phyloP scores from a whole-genome alignment of 2,797 vertebrate species.

The Oophaga sylvatica region DNA sequence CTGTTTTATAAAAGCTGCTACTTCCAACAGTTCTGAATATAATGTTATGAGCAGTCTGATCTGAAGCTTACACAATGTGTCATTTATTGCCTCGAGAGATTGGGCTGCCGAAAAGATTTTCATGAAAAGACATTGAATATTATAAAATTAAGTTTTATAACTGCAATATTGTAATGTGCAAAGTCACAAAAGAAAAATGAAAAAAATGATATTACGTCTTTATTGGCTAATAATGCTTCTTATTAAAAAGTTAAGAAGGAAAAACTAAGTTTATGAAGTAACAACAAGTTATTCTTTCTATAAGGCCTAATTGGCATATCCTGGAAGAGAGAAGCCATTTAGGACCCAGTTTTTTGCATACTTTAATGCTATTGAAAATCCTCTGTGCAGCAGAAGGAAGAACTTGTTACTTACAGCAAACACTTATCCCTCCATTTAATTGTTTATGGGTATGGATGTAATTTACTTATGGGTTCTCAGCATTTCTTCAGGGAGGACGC shows the following conservation, averaged over 20 bases:
- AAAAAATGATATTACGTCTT: conserved; percentile 32
- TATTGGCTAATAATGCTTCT: conserved; percentile 35
- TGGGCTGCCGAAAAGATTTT: conserved; percentile 37
- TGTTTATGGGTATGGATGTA: not conserved
- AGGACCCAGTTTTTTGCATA: not conserved
- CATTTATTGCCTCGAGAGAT: conserved; percentile 49
- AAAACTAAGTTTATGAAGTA: conserved; percentile 18
- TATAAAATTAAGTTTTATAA: conserved; percentile 48
- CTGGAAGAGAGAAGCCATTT: not conserved
- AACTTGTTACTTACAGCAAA: not conserved
- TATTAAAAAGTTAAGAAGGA: conserved; percentile 34
- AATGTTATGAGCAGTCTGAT: conserved; percentile 50
- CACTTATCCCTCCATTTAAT: not conserved
- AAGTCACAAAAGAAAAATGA: not conserved
- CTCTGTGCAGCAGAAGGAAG: not conserved
- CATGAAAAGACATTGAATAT: conserved; percentile 36
- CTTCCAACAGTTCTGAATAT: conserved; percentile 23
- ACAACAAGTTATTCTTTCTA: conserved; percentile 21
- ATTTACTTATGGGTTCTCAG: not conserved
- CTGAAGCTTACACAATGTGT: conserved; percentile 48
- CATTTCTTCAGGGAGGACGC: not conserved
- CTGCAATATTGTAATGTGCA: conserved; percentile 31
- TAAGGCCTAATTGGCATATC: not conserved
- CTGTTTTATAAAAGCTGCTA: conserved; percentile 37
- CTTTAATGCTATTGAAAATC: not conserved